phyloP scores from a whole-genome alignment of 1,140 invertebrate genomes.

The Bombus breviceps region DNA sequence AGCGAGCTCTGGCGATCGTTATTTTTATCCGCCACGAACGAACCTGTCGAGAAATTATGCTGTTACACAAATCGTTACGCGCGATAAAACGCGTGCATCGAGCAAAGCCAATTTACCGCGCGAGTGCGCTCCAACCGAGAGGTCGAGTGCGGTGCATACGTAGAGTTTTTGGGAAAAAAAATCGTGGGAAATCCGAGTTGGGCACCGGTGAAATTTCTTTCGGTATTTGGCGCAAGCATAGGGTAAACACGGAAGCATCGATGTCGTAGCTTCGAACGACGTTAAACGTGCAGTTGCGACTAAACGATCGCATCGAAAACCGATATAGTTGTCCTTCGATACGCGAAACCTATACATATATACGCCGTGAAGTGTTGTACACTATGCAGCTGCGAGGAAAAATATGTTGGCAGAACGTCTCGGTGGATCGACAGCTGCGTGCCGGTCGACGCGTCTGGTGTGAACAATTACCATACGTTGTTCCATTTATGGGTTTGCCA shows the following conservation, averaged over 20 bases:
- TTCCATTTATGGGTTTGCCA: neutral
- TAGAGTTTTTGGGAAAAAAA: neutral
- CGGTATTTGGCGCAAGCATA: too few species aligned
- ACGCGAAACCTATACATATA: neutral
- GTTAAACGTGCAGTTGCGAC: neutral
- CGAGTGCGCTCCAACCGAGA: neutral
- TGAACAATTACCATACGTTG: constrained; percentile 35
- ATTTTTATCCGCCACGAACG: constrained; percentile 21
- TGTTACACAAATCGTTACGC: constrained; percentile 7
- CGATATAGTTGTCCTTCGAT: constrained; percentile 5
- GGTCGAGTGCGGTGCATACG: neutral
- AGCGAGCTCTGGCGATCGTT: constrained; percentile 7
- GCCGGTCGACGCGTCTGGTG: constrained; percentile 26
- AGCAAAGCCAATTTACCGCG: constrained; percentile 22
- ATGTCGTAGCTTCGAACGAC: neutral
- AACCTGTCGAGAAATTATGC: constrained; percentile 16
- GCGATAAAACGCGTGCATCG: constrained; percentile 19
- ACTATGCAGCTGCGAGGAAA: neutral
- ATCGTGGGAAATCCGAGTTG: neutral
- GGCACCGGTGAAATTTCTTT: neutral
- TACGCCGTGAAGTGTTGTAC: neutral
- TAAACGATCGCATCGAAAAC: constrained; percentile 16
- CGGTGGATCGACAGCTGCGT: constrained; percentile 40
- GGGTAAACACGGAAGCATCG: neutral
- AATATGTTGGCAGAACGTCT: constrained; percentile 4